These are phyloP conservation scores for Siphamia tubifer DNA, from an alignment of 2,113 vertebrate species.

Conservation along the genomic window DNA sequence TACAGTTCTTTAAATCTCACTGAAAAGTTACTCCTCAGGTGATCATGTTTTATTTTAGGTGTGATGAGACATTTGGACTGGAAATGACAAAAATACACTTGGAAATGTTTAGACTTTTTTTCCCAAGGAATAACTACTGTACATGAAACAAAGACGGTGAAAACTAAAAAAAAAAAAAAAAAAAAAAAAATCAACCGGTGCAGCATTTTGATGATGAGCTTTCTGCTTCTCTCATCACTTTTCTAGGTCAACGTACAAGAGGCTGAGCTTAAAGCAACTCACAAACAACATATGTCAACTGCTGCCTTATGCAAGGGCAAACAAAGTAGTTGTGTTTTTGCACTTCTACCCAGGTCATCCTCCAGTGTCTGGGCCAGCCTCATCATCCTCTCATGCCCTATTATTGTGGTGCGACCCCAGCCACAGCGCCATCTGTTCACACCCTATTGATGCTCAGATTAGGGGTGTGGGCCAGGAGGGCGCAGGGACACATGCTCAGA, in stretches of 20 bases:
- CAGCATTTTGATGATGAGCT: slow-evolving; percentile 8
- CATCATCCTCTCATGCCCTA: slow-evolving; percentile 55
- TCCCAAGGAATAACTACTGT: too few relatives aligned
- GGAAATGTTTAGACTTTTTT: too few relatives aligned
- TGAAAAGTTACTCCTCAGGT: too few relatives aligned
- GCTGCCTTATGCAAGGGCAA: slow-evolving; percentile 45
- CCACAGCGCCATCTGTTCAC: slow-evolving; percentile 65
- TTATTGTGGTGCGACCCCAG: slow-evolving; percentile 42
- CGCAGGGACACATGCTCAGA: slow-evolving; percentile 33
- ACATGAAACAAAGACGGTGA: background rate
- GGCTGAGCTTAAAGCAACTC: slow-evolving; percentile 27
- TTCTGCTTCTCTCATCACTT: slow-evolving; percentile 45
- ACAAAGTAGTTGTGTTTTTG: slow-evolving; percentile 50
- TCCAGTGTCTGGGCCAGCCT: slow-evolving; percentile 46
- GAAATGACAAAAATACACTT: too few relatives aligned
- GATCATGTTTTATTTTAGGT: too few relatives aligned
- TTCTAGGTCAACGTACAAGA: slow-evolving; percentile 58
- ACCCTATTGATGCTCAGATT: slow-evolving; percentile 49
- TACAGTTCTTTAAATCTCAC: too few relatives aligned
- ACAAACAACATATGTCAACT: slow-evolving; percentile 67
- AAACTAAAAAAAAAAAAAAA: too few relatives aligned
- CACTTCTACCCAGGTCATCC: slow-evolving; percentile 26
- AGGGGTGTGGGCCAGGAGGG: slow-evolving; percentile 49
- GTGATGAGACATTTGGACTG: too few relatives aligned
- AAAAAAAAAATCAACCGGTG: background rate